A percentile compares a stretch with the other conserved stretches of the same genome.
These are phyloP conservation scores for Brachionus angularis DNA, from an alignment of 1,140 invertebrate species.

Conservation along the genomic window DNA sequence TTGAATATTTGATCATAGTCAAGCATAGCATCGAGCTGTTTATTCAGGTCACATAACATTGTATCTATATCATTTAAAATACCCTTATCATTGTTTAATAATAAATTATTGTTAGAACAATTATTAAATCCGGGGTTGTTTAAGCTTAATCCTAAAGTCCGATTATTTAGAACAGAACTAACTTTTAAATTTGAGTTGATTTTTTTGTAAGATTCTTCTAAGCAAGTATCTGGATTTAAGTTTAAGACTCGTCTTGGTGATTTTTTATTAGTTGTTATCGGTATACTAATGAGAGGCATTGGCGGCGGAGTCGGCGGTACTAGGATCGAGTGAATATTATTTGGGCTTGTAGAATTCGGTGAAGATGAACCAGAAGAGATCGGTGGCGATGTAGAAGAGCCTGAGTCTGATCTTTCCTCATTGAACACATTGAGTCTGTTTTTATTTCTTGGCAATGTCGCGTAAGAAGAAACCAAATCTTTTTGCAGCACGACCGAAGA, in stretches of 20 bases:
- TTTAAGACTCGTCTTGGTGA: slow-evolving; percentile 2
- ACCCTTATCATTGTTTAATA: slow-evolving; percentile 5
- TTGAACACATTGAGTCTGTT: too few relatives aligned
- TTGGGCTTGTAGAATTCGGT: neutral
- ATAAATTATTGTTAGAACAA: neutral
- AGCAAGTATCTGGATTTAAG: neutral
- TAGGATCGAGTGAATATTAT: slow-evolving; percentile 22
- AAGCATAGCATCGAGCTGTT: slow-evolving; percentile 40
- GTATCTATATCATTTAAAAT: slow-evolving; percentile 44
- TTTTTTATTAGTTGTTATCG: neutral
- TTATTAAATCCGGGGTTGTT: slow-evolving; percentile 16
- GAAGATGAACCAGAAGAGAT: neutral
- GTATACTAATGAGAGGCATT: slow-evolving; percentile 20
- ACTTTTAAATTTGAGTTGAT: slow-evolving; percentile 31
- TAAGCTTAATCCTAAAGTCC: too few relatives aligned
- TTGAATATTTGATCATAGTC: slow-evolving; percentile 35
- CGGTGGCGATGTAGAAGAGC: neutral
- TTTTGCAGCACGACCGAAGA: slow-evolving; percentile 44
- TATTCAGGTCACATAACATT: slow-evolving; percentile 41
- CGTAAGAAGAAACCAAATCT: slow-evolving; percentile 31
- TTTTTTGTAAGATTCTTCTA: slow-evolving; percentile 9
- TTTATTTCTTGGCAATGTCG: slow-evolving; percentile 27
- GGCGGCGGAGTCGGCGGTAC: slow-evolving; percentile 20
- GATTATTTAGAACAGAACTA: slow-evolving; percentile 12
- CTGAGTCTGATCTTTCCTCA: neutral